These are phyloP conservation scores for Mesocricetus auratus DNA, from an alignment of 2,113 vertebrate genomes.

Conservation along the genomic window DNA sequence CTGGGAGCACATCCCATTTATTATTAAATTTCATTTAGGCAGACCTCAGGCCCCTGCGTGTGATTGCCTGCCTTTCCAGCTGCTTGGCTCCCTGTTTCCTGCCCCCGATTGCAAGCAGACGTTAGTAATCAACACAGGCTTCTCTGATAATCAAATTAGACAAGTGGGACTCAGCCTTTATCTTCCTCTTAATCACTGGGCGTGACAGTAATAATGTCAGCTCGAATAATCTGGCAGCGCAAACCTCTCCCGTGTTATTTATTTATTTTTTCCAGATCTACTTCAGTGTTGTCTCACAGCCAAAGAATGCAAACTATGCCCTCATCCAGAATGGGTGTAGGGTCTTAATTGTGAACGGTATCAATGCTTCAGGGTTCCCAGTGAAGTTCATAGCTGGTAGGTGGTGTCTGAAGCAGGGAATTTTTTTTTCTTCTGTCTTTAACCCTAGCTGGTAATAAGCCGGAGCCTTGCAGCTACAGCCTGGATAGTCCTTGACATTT, in stretches of 20 bases:
- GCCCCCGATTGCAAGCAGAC: slow-evolving; percentile 69
- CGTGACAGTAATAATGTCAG: slow-evolving; percentile 81
- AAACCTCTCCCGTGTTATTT: slow-evolving; percentile 54
- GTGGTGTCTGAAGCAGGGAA: slow-evolving; percentile 19
- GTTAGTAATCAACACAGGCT: slow-evolving; percentile 73
- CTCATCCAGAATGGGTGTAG: slow-evolving; percentile 49
- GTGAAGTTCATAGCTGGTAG: slow-evolving; percentile 66
- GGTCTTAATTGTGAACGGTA: slow-evolving; percentile 64
- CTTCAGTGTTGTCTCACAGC: slow-evolving; percentile 46
- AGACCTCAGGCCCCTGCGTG: slow-evolving; percentile 58
- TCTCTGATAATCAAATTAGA: slow-evolving; percentile 83
- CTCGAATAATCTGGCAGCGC: slow-evolving; percentile 56
- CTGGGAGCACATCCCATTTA: slow-evolving; percentile 71
- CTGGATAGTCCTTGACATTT: slow-evolving; percentile 72
- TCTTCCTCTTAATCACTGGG: slow-evolving; percentile 82
- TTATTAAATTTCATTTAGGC: slow-evolving; percentile 78
- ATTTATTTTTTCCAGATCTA: slow-evolving; percentile 39
- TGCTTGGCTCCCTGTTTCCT: slow-evolving; percentile 58
- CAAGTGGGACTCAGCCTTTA: slow-evolving; percentile 79
- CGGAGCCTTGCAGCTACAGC: slow-evolving; percentile 61
- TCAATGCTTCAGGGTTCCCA: slow-evolving; percentile 37
- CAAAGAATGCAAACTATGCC: slow-evolving; percentile 70
- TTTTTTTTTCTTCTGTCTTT: slow-evolving; percentile 35
- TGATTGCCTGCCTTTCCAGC: slow-evolving; percentile 56
- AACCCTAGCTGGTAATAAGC: slow-evolving; percentile 70